Percentiles rank a stretch among this genome's conserved stretches.
phyloP scores from a whole-genome alignment of 2,888 invertebrate species.

The Mycalesis mineus region DNA sequence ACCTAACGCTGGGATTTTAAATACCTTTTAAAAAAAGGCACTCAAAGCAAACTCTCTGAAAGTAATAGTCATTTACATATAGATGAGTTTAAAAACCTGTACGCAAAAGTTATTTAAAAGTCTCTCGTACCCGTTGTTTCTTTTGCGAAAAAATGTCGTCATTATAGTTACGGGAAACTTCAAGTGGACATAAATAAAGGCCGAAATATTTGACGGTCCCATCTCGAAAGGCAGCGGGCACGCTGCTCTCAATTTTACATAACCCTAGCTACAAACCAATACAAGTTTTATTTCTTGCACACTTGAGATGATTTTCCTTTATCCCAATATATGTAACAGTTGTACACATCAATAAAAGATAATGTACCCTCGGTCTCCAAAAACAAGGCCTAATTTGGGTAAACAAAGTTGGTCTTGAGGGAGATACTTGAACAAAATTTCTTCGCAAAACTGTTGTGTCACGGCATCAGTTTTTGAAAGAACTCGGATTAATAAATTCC shows the following conservation, averaged over 20 bases:
- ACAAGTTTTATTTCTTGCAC: constrained; percentile 28
- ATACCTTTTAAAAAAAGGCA: constrained; percentile 6
- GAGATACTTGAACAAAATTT: constrained; percentile 55
- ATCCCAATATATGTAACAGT: constrained; percentile 32
- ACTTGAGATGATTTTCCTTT: constrained; percentile 32
- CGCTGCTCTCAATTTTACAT: constrained; percentile 49
- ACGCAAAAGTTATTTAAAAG: constrained; percentile 21
- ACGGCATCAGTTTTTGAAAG: constrained; percentile 61
- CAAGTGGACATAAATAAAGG: constrained; percentile 77
- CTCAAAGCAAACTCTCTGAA: constrained; percentile 7
- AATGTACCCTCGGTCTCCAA: constrained; percentile 43
- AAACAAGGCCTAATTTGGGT: constrained; percentile 50
- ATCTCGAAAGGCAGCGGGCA: constrained; percentile 60
- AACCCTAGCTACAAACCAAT: constrained; percentile 34
- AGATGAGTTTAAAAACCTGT: constrained; percentile 24
- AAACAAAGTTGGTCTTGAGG: constrained; percentile 35
- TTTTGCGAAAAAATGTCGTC: constrained; percentile 56
- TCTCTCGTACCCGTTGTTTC: constrained; percentile 27
- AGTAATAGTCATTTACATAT: constrained; percentile 19
- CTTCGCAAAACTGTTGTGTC: constrained; percentile 61
- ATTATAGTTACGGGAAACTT: constrained; percentile 66
- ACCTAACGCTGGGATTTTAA: background rate
- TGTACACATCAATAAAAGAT: constrained; percentile 50
- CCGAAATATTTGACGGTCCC: constrained; percentile 71
- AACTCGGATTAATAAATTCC: constrained; percentile 66